Evolutionary conservation across 2,797 vertebrate genomes (phyloP), one percentile per base, ranked within the genome.

Genomic region (Lemur catta): DNA sequence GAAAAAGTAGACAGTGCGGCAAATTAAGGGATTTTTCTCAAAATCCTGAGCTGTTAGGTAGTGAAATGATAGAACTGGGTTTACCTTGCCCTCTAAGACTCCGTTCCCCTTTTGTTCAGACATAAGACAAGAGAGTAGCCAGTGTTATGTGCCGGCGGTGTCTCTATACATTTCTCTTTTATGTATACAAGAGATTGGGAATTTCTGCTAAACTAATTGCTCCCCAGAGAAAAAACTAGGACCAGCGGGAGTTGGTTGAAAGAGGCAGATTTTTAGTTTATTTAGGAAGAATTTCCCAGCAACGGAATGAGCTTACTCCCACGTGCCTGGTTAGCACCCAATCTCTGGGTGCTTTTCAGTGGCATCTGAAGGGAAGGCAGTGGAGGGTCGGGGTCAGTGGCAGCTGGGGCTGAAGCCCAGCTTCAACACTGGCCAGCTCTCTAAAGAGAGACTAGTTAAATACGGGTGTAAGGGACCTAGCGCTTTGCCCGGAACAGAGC

Each of bases 181-280:
- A 87, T 41, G 2, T 48, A 10, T 89, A 89, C 7, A 92, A 76
- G n/a, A 94, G 55, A 91, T 89, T 82, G 72, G 57, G 50, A 76
- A 84, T 86, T 86, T 81, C 24, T 93, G 46, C 63, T 84, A 67
- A 91, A 71, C 48, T 82, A 63, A 81, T 89, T 96, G 38, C 28
- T 85, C 59, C 76, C 43, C 35, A 52, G 59, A 94, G 74, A 43
- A 97, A 35, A 93, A 76, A 80, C 9, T 43, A n/a, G 50, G 69
- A 72, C 48, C 86, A 84, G 4, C 22, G 65, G 38, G 30, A 84
- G 11, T 33, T 94, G 48, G 22, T 74, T 87, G 71, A 97, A 65
- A 69, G 50, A 91, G 50, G 43, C 35, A 13, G 11, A 84, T 74
- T 97, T 93, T 72, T 7, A 46, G n/a, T 84, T 71, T 93, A 85